phyloP scores from a whole-genome alignment of 30 jellyfish, hydroid and myxozoan genomes.

The Cassiopea xamachana region DNA sequence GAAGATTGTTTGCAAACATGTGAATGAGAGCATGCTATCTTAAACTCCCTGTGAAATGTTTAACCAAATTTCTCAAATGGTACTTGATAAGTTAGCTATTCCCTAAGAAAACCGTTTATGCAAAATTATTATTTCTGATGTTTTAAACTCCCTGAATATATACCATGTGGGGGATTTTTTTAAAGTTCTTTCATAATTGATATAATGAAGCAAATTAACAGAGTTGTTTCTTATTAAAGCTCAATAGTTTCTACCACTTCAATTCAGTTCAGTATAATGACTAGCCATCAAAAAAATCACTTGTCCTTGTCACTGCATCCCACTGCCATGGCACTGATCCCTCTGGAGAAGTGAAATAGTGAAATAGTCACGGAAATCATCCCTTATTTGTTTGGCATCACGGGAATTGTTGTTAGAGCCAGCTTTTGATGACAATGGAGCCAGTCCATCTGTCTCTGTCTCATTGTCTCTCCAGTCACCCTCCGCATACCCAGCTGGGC shows the following conservation, averaged over 20 bases:
- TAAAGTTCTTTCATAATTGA: not conserved
- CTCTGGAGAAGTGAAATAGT: conserved; percentile 52
- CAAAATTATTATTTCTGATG: not conserved
- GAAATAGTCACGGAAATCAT: conserved; percentile 77
- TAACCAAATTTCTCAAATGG: not conserved
- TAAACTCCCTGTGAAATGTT: not conserved
- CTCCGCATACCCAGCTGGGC: conserved; percentile 12
- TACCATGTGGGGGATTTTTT: not conserved
- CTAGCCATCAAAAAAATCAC: not conserved
- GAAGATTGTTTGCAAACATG: not conserved
- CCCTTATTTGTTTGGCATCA: conserved; percentile 78
- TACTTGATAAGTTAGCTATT: not conserved
- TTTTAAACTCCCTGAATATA: not conserved
- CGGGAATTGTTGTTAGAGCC: conserved; percentile 71
- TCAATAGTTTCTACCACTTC: not conserved
- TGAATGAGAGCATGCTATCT: not conserved
- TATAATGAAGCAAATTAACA: not conserved
- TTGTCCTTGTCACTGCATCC: not conserved
- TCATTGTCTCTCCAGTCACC: not conserved
- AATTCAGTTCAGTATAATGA: not conserved
- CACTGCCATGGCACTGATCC: conserved; percentile 82
- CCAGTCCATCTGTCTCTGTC: not conserved
- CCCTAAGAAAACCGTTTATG: not conserved
- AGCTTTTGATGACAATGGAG: not conserved
- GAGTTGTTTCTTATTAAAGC: not conserved